Percentiles rank a stretch among this genome's conserved stretches.
These are phyloP conservation scores for Rhincodon typus DNA, from an alignment of 2,797 vertebrate genomes.

Conservation along the genomic window DNA sequence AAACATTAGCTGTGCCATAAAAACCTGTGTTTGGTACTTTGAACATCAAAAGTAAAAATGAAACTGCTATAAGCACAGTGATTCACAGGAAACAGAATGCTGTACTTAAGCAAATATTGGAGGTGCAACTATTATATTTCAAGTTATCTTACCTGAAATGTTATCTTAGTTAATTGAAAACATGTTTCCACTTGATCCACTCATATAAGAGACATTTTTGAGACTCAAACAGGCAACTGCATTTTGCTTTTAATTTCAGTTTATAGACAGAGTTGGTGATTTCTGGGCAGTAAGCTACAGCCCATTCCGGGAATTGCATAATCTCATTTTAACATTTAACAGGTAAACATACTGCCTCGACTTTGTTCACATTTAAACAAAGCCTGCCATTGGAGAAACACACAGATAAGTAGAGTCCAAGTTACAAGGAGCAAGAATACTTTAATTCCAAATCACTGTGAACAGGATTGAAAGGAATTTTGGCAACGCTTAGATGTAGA, in stretches of 20 bases:
- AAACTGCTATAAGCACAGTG: background rate
- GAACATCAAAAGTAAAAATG: background rate
- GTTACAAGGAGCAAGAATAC: background rate
- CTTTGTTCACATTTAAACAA: background rate
- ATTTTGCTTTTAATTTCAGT: background rate
- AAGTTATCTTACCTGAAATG: too few species aligned
- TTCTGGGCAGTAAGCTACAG: background rate
- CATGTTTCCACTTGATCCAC: too few species aligned
- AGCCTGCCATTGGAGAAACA: background rate
- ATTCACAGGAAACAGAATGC: too few species aligned
- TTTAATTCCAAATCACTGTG: too few species aligned
- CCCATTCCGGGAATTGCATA: background rate
- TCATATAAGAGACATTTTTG: background rate
- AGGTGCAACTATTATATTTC: too few species aligned
- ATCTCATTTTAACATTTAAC: background rate
- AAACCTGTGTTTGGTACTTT: background rate
- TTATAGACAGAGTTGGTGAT: background rate
- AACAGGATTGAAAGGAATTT: background rate
- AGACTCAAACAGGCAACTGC: too few species aligned
- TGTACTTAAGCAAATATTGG: too few species aligned
- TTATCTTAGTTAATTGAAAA: background rate
- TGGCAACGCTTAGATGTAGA: background rate
- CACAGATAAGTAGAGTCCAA: background rate
- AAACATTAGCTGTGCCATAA: background rate
- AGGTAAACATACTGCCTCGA: background rate